These are phyloP conservation scores for Beroe forskalii DNA, from an alignment of 37 sponge, comb jelly and placozoan species.

Conservation along the genomic window DNA sequence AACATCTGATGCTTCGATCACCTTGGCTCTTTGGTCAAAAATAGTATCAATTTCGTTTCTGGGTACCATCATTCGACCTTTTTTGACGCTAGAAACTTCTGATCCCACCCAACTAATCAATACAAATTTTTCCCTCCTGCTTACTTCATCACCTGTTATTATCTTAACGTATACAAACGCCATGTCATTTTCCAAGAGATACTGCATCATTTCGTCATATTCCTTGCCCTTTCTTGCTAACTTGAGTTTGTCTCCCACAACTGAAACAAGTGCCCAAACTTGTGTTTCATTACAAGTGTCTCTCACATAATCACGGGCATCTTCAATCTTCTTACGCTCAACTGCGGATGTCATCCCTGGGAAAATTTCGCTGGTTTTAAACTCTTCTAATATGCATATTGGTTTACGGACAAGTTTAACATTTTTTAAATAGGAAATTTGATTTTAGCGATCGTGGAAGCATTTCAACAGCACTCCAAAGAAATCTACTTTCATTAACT, in stretches of 20 bases:
- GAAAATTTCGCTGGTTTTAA: no score
- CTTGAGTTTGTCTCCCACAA: background rate
- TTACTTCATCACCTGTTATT: slow-evolving; percentile 16
- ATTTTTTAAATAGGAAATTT: no score
- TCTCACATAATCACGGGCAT: slow-evolving; percentile 47
- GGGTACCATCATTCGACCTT: slow-evolving; percentile 8
- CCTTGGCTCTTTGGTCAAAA: slow-evolving; percentile 35
- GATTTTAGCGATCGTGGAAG: no score
- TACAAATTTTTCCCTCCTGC: slow-evolving; percentile 48
- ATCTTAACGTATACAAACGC: slow-evolving; percentile 22
- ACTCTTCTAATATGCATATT: no score
- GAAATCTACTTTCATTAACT: no score
- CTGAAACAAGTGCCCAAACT: slow-evolving; percentile 24
- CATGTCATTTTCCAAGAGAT: background rate
- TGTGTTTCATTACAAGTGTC: background rate
- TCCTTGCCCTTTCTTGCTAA: slow-evolving; percentile 28
- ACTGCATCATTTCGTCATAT: background rate
- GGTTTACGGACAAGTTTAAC: no score
- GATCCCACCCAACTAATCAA: slow-evolving; percentile 15
- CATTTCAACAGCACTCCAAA: no score
- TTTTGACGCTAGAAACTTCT: slow-evolving; percentile 1
- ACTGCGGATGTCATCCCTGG: background rate
- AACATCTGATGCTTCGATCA: slow-evolving; percentile 23
- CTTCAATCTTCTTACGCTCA: slow-evolving; percentile 20
- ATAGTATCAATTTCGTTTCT: slow-evolving; percentile 6